phyloP scores from a whole-genome alignment of 2,797 vertebrate genomes.

The Melanotaenia pygmaea region DNA sequence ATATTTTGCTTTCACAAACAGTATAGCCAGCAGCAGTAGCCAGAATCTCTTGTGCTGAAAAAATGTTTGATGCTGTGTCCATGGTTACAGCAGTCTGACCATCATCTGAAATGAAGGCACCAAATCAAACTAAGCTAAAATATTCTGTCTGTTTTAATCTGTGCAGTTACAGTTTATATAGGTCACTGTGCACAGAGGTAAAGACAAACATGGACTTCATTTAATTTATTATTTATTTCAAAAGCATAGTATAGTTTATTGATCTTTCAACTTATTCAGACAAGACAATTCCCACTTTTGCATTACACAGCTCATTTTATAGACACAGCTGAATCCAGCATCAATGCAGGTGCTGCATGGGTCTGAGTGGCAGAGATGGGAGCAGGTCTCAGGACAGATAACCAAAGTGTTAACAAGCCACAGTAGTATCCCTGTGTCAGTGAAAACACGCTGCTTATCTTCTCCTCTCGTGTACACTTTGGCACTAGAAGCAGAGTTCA shows the following conservation, averaged over 20 bases:
- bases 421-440: conserved; percentile 9
- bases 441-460: conserved; percentile 22
- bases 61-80: conserved; percentile 65
- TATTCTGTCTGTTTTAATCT: conserved; percentile 12
- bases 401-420: conserved; percentile 36
- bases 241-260: conserved; percentile 15
- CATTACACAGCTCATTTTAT: conserved; percentile 32
- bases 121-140: conserved; percentile 9
- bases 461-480: conserved; percentile 5
- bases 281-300: conserved; percentile 23
- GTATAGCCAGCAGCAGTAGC: conserved; percentile 2
- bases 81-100: conserved; percentile 62
- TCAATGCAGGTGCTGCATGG: conserved; percentile 12
- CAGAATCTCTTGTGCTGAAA: conserved; percentile 32
- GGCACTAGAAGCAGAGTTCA: conserved; percentile 1
- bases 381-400: conserved; percentile 13
- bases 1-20: conserved; percentile 13
- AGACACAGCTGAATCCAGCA: conserved; percentile 51
- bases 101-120: conserved; percentile 35
- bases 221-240: conserved; percentile 17
- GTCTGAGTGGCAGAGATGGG: conserved; percentile 26
- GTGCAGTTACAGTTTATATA: background rate
- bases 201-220: conserved; percentile 6
- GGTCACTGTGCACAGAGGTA: background rate
- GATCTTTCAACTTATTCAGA: conserved; percentile 31